Evolutionary conservation across 2,888 invertebrate genomes (phyloP).

Genomic region (Prenolepis imparis): DNA sequence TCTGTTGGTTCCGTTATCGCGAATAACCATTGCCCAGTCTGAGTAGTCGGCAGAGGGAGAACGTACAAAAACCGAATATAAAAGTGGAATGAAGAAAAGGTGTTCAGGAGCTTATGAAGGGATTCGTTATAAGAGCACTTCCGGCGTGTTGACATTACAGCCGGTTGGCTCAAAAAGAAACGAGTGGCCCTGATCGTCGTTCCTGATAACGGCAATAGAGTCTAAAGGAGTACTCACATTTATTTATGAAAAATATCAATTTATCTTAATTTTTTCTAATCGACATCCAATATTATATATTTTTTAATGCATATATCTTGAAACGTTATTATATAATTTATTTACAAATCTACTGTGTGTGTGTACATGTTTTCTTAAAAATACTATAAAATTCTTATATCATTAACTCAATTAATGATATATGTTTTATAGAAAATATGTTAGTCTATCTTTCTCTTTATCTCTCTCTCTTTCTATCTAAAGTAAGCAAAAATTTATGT

Average conservation of each 20-base stretch:
- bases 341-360: slow-evolving; percentile 3
- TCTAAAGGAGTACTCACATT: slow-evolving; percentile 80
- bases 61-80: slow-evolving; percentile 64
- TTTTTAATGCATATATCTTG: slow-evolving; percentile 77
- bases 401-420: neutral
- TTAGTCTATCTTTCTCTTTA: neutral
- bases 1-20: slow-evolving; percentile 23
- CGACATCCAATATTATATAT: slow-evolving; percentile 71
- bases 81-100: slow-evolving; percentile 63
- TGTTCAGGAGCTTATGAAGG: slow-evolving; percentile 71
- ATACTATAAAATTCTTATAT: neutral
- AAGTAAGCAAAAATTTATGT: neutral
- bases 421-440: neutral
- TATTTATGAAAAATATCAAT: slow-evolving; percentile 38
- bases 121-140: slow-evolving; percentile 78
- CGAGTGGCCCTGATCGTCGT: slow-evolving; percentile 79
- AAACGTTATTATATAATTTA: slow-evolving; percentile 67
- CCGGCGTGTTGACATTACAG: slow-evolving; percentile 82
- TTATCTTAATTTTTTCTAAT: slow-evolving; percentile 61
- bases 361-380: slow-evolving; percentile 1
- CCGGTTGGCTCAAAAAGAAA: slow-evolving; percentile 82
- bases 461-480: neutral
- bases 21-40: slow-evolving; percentile 53
- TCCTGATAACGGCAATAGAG: slow-evolving; percentile 82
- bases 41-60: slow-evolving; percentile 41